These are phyloP conservation scores for Noctilio leporinus DNA, from an alignment of 2,113 vertebrate genomes.

Conservation along the genomic window DNA sequence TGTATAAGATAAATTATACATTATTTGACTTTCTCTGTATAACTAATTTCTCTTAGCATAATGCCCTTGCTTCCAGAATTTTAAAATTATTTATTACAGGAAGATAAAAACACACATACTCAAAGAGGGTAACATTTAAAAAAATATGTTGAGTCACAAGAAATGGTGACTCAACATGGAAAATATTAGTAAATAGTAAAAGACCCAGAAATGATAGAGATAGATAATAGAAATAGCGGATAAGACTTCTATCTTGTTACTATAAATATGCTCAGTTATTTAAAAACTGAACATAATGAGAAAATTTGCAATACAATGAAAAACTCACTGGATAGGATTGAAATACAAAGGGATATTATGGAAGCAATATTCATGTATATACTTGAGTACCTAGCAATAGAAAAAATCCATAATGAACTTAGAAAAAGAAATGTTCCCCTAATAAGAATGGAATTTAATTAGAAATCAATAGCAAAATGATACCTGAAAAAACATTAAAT, in stretches of 20 bases:
- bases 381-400: not conserved
- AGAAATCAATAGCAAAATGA: not conserved
- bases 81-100: not conserved
- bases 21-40: not conserved
- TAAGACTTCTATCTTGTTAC: not conserved
- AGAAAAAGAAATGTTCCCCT: not conserved
- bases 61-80: not conserved
- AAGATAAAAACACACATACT: not conserved
- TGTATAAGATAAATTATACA: not conserved
- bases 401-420: not conserved
- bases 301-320: not conserved
- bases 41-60: not conserved
- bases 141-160: not conserved
- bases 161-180: not conserved
- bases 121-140: not conserved
- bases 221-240: not conserved
- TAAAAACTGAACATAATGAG: not conserved
- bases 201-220: not conserved
- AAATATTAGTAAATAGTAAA: not conserved
- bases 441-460: not conserved
- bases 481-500: not conserved
- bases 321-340: not conserved
- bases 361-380: not conserved
- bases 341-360: not conserved
- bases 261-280: not conserved